phyloP scores from a whole-genome alignment of 2,888 invertebrate species.

The Carabus problematicus region DNA sequence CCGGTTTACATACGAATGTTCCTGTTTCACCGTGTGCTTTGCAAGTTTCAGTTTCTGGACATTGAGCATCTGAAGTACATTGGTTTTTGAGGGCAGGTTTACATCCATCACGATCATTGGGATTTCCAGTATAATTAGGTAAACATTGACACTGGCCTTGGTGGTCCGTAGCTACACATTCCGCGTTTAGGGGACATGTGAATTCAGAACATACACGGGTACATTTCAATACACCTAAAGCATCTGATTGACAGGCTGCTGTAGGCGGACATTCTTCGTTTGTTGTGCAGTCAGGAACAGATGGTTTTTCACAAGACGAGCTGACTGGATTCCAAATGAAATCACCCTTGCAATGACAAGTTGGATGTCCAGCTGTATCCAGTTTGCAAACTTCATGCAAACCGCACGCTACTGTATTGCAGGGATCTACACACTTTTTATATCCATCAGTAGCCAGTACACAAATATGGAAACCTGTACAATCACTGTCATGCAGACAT shows the following conservation, averaged over 20 bases:
- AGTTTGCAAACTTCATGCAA: conserved; percentile 81
- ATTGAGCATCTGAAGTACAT: conserved; percentile 82
- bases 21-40: conserved; percentile 65
- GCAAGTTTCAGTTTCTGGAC: conserved; percentile 83
- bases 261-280: conserved; percentile 75
- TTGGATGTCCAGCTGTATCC: conserved; percentile 70
- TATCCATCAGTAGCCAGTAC: conserved; percentile 68
- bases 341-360: conserved; percentile 80
- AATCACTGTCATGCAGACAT: conserved; percentile 75
- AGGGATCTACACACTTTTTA: conserved; percentile 78
- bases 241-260: conserved; percentile 82
- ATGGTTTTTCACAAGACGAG: conserved; percentile 85
- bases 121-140: conserved; percentile 85
- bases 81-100: conserved; percentile 73
- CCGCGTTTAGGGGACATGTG: conserved; percentile 84
- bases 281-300: conserved; percentile 79
- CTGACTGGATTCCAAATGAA: conserved; percentile 85
- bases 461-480: conserved; percentile 75
- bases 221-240: conserved; percentile 85
- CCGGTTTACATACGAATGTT: conserved; percentile 73
- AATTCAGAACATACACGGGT: conserved; percentile 78
- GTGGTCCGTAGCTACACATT: conserved; percentile 77
- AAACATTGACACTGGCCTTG: conserved; percentile 84
- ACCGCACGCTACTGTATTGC: conserved; percentile 81
- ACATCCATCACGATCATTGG: conserved; percentile 89